phyloP scores from a whole-genome alignment of 1,140 invertebrate genomes.

The Trichonephila clavata region DNA sequence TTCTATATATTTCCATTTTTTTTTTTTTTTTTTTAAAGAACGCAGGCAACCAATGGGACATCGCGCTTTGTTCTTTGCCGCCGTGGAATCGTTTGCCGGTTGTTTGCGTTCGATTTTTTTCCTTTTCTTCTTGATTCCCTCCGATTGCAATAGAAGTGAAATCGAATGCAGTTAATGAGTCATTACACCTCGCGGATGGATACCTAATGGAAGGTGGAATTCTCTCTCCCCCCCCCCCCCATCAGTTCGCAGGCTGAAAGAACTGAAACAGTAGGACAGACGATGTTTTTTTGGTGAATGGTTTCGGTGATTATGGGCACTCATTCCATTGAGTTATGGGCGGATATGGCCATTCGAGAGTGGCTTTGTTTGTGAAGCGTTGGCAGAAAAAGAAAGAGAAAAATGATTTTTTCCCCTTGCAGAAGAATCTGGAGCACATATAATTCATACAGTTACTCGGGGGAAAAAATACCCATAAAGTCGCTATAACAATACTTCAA shows the following conservation, averaged over 20 bases:
- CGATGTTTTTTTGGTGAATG: not conserved
- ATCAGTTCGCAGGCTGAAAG: not conserved
- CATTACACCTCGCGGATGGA: slow-evolving; percentile 8
- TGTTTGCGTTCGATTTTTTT: slow-evolving; percentile 4
- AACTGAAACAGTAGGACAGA: not conserved
- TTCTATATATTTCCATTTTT: not conserved
- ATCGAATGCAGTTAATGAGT: slow-evolving; percentile 38
- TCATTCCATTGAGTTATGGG: too few relatives aligned
- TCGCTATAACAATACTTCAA: too few relatives aligned
- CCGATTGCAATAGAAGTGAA: slow-evolving; percentile 12
- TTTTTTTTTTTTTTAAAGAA: not conserved
- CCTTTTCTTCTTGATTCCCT: not conserved
- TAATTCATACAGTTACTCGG: too few relatives aligned
- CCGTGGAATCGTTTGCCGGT: not conserved
- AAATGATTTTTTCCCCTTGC: too few relatives aligned
- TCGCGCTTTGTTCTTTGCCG: slow-evolving; percentile 1
- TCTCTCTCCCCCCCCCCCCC: not conserved
- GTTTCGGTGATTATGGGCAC: not conserved
- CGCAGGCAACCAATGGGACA: not conserved
- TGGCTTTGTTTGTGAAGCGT: too few relatives aligned
- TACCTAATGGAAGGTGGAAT: not conserved
- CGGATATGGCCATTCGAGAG: too few relatives aligned
- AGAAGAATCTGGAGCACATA: too few relatives aligned
- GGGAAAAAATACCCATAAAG: too few relatives aligned
- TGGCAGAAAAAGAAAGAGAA: too few relatives aligned